phyloP scores from a whole-genome alignment of 2,113 vertebrate species.

The Aleadryas rufinucha region DNA sequence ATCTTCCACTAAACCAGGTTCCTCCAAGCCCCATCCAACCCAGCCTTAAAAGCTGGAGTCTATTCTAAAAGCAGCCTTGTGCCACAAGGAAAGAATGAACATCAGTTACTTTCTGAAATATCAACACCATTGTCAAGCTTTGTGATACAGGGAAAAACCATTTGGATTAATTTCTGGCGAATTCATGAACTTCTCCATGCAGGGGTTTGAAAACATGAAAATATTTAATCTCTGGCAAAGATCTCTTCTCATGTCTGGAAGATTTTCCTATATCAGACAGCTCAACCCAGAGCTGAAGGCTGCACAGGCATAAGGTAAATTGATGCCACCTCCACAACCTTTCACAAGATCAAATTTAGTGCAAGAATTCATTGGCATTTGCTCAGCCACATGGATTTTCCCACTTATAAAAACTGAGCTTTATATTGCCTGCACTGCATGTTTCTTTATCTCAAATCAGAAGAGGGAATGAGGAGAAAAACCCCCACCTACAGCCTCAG shows the following conservation, averaged over 20 bases:
- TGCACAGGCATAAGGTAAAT: neutral
- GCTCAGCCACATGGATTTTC: neutral
- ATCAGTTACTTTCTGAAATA: neutral
- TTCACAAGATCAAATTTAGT: neutral
- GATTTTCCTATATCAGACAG: neutral
- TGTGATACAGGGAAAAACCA: neutral
- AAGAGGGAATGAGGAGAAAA: neutral
- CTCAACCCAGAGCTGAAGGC: neutral
- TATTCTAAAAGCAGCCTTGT: neutral
- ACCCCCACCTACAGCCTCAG: neutral
- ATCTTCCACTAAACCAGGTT: neutral
- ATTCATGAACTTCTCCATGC: neutral
- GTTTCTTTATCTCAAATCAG: neutral
- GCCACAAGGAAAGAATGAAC: neutral
- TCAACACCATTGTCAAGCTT: neutral
- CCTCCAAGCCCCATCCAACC: neutral
- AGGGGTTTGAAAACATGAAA: neutral
- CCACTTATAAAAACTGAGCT: neutral
- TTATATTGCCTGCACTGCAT: neutral
- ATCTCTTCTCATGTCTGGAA: neutral
- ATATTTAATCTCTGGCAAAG: neutral
- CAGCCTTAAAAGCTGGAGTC: neutral
- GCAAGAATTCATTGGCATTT: neutral
- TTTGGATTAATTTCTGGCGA: neutral
- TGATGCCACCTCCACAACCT: neutral